Percentiles rank a stretch among this genome's conserved stretches.
Evolutionary conservation across 2,113 vertebrate species (phyloP).

Genomic region (Zosterops hypoxanthus): DNA sequence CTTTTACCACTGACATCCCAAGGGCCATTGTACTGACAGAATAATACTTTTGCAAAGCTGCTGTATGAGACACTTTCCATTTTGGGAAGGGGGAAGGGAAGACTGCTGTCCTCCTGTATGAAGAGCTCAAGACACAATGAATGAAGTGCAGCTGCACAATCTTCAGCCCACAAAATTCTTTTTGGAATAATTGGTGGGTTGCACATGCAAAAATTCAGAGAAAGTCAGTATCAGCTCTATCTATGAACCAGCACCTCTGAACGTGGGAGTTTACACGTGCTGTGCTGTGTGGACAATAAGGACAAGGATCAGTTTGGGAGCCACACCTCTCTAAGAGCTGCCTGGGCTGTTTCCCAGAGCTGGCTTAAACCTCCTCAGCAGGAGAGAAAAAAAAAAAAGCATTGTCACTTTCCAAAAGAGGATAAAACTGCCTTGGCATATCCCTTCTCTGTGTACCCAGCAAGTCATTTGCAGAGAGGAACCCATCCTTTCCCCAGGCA

Average conservation of each 20-base stretch:
- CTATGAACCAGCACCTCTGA: neutral
- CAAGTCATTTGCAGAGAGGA: neutral
- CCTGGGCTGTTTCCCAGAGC: neutral
- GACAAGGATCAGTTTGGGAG: constrained; percentile 22
- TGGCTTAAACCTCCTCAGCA: neutral
- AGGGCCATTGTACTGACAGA: constrained; percentile 62
- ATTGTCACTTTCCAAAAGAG: neutral
- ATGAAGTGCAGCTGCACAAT: neutral
- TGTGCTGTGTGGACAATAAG: neutral
- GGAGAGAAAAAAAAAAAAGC: constrained; percentile 14
- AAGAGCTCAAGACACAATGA: neutral
- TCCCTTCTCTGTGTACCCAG: neutral
- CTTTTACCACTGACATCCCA: constrained; percentile 65
- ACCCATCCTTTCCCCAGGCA: neutral
- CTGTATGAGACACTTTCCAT: constrained; percentile 9
- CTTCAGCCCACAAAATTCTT: neutral
- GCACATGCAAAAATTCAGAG: neutral
- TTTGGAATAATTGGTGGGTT: neutral
- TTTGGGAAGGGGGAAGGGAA: neutral
- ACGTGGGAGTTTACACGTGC: accelerated
- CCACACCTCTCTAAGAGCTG: constrained; percentile 16
- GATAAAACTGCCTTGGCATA: neutral
- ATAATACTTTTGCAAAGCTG: constrained; percentile 26
- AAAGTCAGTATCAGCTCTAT: neutral
- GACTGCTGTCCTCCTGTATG: neutral